Percentiles rank a stretch among this genome's conserved stretches.
Evolutionary conservation across 2,888 invertebrate genomes (phyloP).

Genomic region (Celastrina argiolus): DNA sequence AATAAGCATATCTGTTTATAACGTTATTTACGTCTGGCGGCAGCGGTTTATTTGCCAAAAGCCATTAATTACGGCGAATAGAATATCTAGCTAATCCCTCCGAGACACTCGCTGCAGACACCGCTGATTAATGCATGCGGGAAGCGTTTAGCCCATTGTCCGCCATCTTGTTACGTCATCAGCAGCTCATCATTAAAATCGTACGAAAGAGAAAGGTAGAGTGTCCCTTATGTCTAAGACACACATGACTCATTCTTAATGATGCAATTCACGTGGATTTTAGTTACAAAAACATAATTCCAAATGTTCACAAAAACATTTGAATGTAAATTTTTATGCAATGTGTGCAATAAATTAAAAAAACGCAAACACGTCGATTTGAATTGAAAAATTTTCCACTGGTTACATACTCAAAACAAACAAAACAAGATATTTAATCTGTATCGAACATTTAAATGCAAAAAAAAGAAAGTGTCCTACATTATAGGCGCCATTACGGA

Average conservation of each 20-base stretch:
- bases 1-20: background rate
- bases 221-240: background rate
- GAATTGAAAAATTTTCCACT: background rate
- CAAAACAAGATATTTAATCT: background rate
- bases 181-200: background rate
- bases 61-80: slow-evolving; percentile 76
- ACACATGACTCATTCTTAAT: background rate
- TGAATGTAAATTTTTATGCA: no score
- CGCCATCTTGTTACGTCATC: slow-evolving; percentile 15
- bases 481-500: slow-evolving; percentile 37
- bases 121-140: slow-evolving; percentile 71
- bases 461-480: slow-evolving; percentile 46
- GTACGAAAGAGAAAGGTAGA: background rate
- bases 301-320: no score
- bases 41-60: slow-evolving; percentile 71
- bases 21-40: slow-evolving; percentile 53
- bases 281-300: background rate
- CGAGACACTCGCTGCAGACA: slow-evolving; percentile 70
- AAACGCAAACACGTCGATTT: no score
- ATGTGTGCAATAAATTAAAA: no score
- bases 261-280: background rate
- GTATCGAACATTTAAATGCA: slow-evolving; percentile 41
- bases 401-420: background rate
- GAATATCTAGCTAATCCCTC: slow-evolving; percentile 74
- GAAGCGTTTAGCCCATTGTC: slow-evolving; percentile 61